Evolutionary conservation across 2,797 vertebrate species (phyloP).

Genomic region (Bryconaethiops microstoma): DNA sequence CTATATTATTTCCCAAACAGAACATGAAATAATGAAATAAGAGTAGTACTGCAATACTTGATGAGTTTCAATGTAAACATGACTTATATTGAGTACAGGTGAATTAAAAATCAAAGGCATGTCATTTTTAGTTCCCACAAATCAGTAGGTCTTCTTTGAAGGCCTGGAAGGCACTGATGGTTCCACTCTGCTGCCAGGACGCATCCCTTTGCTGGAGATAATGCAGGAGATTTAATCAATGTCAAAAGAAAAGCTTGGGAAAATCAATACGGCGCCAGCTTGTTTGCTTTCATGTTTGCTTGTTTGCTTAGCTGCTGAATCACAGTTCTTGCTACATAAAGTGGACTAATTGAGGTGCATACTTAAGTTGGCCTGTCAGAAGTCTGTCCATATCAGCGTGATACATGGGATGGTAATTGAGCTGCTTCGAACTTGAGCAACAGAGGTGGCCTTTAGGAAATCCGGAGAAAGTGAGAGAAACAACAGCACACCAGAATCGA

Average conservation of each 20-base stretch:
- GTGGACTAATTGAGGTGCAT: constrained; percentile 77
- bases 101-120: no score
- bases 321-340: constrained; percentile 71
- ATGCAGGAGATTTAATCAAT: constrained; percentile 75
- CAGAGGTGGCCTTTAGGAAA: constrained; percentile 35
- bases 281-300: constrained; percentile 64
- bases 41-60: no score
- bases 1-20: no score
- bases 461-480: constrained; percentile 28
- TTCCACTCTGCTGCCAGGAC: neutral
- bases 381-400: constrained; percentile 44
- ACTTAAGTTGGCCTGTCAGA: constrained; percentile 67
- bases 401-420: constrained; percentile 50
- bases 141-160: no score
- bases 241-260: constrained; percentile 70
- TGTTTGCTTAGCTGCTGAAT: constrained; percentile 71
- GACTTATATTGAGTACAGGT: no score
- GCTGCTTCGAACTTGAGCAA: constrained; percentile 40
- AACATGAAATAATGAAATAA: no score
- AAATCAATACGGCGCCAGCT: constrained; percentile 73
- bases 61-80: no score
- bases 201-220: constrained; percentile 14
- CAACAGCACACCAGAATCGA: constrained; percentile 22
- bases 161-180: no score
- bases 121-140: no score